phyloP scores from a whole-genome alignment of 2,113 vertebrate species.

The zebrafish (Danio rerio) region GRCz12tu NC_133187.1:25983501-25984000 shows the following conservation, averaged over 20 bases:
- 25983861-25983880: no score
- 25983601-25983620: slow-evolving; percentile 64
- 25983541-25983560: slow-evolving; percentile 16
- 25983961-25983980: no score
- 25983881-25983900: no score
- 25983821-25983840: neutral
- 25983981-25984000: no score
- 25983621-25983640: slow-evolving; percentile 59
- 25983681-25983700: slow-evolving; percentile 47
- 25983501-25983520: slow-evolving; percentile 9
- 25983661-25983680: slow-evolving; percentile 45
- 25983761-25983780: slow-evolving; percentile 1
- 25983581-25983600: slow-evolving; percentile 54
- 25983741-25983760: slow-evolving; percentile 9
- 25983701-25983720: slow-evolving; percentile 52
- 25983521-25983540: slow-evolving; percentile 37
- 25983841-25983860: no score
- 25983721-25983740: slow-evolving; percentile 24
- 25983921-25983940: no score
- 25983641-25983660: slow-evolving; percentile 55
- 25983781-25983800: slow-evolving; percentile 4
- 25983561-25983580: slow-evolving; percentile 45
- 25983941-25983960: no score
- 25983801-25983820: slow-evolving; percentile 17
- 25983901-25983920: no score